phyloP scores from a whole-genome alignment of 1,140 invertebrate species.

The Cyclina sinensis region DNA sequence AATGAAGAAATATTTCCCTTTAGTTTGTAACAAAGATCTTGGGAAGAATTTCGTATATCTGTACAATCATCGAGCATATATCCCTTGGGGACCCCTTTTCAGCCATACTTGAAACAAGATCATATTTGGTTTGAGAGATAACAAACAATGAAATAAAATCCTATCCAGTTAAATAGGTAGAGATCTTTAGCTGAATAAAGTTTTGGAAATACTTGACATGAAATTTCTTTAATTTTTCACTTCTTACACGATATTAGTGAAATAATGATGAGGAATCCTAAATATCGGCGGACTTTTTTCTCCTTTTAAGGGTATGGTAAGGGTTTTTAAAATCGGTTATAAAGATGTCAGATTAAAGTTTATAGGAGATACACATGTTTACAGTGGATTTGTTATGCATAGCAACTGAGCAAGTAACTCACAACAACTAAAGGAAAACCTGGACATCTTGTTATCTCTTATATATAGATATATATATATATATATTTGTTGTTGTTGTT shows the following conservation, averaged over 20 bases:
- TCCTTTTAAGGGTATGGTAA: too few species aligned
- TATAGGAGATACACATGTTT: not conserved
- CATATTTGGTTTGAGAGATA: constrained; percentile 22
- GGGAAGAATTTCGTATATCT: too few species aligned
- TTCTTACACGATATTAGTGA: too few species aligned
- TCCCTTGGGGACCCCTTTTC: not conserved
- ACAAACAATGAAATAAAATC: constrained; percentile 36
- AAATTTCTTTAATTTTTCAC: not conserved
- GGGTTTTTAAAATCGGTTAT: not conserved
- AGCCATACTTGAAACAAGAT: constrained; percentile 13
- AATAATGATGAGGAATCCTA: too few species aligned
- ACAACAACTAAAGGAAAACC: not conserved
- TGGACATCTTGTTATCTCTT: not conserved
- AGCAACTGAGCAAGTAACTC: not conserved
- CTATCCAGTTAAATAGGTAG: constrained; percentile 19
- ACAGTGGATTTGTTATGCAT: not conserved
- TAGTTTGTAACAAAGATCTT: too few species aligned
- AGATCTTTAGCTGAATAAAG: not conserved
- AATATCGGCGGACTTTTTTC: too few species aligned
- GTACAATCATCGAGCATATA: not conserved
- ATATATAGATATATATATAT: not conserved
- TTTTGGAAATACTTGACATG: not conserved
- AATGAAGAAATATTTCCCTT: too few species aligned
- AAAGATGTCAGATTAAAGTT: not conserved
- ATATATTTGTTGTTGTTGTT: too few species aligned